Evolutionary conservation across 2,113 vertebrate species (phyloP).

Genomic region (Zapornia atra): DNA sequence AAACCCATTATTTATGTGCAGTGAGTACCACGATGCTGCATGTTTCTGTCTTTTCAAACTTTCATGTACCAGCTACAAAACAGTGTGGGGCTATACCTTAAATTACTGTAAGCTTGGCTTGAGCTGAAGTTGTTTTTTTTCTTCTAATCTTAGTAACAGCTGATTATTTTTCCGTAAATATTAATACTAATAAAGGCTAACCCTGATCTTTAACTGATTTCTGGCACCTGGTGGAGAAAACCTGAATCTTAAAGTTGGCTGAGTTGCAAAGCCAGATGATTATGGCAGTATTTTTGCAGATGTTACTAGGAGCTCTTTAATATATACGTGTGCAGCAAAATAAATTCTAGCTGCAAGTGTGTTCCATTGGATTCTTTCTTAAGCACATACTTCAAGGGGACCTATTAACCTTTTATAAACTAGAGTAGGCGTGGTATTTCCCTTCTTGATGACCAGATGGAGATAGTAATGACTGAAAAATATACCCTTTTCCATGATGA

Average conservation of each 20-base stretch:
- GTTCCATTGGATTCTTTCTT: not conserved
- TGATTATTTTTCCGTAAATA: not conserved
- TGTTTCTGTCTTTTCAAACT: not conserved
- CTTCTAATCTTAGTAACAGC: not conserved
- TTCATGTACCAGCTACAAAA: not conserved
- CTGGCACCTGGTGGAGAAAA: not conserved
- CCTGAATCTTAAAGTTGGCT: not conserved
- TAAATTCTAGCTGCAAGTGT: not conserved
- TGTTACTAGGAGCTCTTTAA: not conserved
- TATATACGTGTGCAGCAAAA: not conserved
- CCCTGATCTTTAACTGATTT: not conserved
- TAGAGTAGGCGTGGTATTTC: not conserved
- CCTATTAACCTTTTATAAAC: not conserved
- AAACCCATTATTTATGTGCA: not conserved
- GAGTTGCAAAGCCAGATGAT: not conserved
- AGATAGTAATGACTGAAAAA: not conserved
- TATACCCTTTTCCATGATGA: not conserved
- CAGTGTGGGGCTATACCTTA: not conserved
- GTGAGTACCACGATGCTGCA: not conserved
- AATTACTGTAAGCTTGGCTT: not conserved
- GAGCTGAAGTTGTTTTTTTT: not conserved
- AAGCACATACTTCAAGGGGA: not conserved
- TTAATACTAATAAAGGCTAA: too few species aligned
- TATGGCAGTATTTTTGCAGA: not conserved
- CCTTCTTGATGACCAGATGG: not conserved